phyloP scores from a whole-genome alignment of 2,888 invertebrate species.

The Teinopalpus imperialis region DNA sequence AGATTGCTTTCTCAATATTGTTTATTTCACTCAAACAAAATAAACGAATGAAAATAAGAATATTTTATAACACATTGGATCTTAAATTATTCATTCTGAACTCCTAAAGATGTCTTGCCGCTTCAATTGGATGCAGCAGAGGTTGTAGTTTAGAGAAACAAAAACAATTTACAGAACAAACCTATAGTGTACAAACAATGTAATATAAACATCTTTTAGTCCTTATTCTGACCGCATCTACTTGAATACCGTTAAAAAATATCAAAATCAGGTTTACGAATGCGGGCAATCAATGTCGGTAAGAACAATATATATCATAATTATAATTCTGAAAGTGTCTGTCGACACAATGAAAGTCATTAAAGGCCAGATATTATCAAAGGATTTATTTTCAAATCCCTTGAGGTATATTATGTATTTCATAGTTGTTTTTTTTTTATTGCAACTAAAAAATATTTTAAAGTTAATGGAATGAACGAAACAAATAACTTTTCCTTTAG shows the following conservation, averaged over 20 bases:
- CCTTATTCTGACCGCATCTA: constrained; percentile 8
- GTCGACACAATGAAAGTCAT: constrained; percentile 1
- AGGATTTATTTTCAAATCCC: constrained; percentile 14
- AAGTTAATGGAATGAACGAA: too few species aligned
- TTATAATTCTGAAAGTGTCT: constrained; percentile 16
- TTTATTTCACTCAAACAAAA: too few species aligned
- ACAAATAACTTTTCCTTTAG: too few species aligned
- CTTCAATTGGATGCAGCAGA: not conserved
- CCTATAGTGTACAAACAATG: constrained; percentile 5
- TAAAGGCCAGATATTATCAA: constrained; percentile 16
- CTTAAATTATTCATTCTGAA: constrained; percentile 4
- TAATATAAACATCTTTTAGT: constrained; percentile 1
- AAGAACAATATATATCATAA: constrained; percentile 1
- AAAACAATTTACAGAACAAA: constrained; percentile 1
- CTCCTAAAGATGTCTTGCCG: not conserved
- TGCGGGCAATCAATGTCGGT: not conserved
- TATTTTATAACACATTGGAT: too few species aligned
- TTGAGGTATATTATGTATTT: too few species aligned
- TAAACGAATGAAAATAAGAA: too few species aligned
- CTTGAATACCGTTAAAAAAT: constrained; percentile 6
- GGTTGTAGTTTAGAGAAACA: constrained; percentile 6
- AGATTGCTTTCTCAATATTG: too few species aligned
- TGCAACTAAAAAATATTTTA: too few species aligned
- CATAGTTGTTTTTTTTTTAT: too few species aligned
- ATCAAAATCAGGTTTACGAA: constrained; percentile 3